Percentiles rank a stretch among this genome's conserved stretches.
phyloP scores from a whole-genome alignment of 2,797 vertebrate genomes.

The Melanotaenia parkinsoni region DNA sequence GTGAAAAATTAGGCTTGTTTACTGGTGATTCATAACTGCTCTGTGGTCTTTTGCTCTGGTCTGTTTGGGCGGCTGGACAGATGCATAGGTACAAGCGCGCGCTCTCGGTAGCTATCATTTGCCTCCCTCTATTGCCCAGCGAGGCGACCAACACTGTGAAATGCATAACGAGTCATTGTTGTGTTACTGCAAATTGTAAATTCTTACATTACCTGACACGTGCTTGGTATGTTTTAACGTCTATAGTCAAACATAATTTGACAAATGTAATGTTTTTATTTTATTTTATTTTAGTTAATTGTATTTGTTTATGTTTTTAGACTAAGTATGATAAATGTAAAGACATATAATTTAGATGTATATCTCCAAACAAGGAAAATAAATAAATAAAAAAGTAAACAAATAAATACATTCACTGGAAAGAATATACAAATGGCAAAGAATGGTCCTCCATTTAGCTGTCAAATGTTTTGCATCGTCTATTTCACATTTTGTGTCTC shows the following conservation, averaged over 20 bases:
- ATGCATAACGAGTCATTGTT: not conserved
- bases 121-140: conserved; percentile 63
- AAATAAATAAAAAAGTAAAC: not conserved
- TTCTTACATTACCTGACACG: not conserved
- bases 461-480: not conserved
- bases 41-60: conserved; percentile 62
- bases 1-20: not conserved
- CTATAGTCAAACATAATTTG: not conserved
- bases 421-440: no score
- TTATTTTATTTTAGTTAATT: no score
- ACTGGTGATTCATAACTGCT: conserved; percentile 12
- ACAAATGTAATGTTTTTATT: no score
- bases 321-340: not conserved
- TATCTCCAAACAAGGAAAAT: not conserved
- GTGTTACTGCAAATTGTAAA: not conserved
- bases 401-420: no score
- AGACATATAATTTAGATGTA: not conserved
- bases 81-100: conserved; percentile 30
- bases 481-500: not conserved
- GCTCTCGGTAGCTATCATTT: conserved; percentile 33
- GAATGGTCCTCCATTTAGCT: not conserved
- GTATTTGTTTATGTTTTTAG: no score
- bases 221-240: not conserved
- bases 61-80: conserved; percentile 37
- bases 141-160: not conserved